A percentile compares a stretch with the other conserved stretches of the same genome.
Conservation (phyloP, 1,140 invertebrate species). For the Holotrichia oblita region DNA sequence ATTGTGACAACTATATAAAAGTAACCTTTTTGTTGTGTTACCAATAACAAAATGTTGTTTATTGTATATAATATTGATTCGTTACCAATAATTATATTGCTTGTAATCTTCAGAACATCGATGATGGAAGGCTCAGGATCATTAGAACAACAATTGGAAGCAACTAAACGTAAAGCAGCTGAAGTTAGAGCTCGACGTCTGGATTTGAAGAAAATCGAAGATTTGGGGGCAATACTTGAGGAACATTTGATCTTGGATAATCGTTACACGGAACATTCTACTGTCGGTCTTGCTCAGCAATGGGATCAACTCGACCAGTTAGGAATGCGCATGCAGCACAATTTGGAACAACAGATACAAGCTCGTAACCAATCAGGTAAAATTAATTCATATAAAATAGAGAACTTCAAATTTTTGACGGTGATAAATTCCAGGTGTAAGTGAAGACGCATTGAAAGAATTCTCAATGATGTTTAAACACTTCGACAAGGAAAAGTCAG, state of each 20-base stretch:
- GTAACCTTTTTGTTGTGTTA: too few relatives aligned
- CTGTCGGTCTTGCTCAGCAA: conserved; percentile 97
- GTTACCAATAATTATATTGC: too few relatives aligned
- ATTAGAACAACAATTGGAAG: conserved; percentile 96
- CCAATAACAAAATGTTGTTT: too few relatives aligned
- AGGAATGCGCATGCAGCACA: conserved; percentile 99
- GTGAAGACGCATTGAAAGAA: conserved; percentile 98
- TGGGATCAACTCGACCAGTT: conserved; percentile 99
- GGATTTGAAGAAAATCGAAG: conserved; percentile 97
- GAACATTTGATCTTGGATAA: conserved; percentile 99
- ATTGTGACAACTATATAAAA: too few relatives aligned
- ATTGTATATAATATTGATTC: conserved; percentile 47
- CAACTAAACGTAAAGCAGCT: conserved; percentile 89
- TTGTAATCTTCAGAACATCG: conserved; percentile 85
- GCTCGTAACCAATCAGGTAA: conserved; percentile 90
- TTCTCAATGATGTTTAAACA: conserved; percentile 99
- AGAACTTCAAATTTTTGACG: neutral
- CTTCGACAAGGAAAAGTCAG: conserved; percentile 99
- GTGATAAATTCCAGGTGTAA: conserved; percentile 77
- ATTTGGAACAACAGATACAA: conserved; percentile 99
- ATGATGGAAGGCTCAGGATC: conserved; percentile 99
- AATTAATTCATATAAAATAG: conserved; percentile 42
- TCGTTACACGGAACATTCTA: conserved; percentile 98
- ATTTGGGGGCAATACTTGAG: conserved; percentile 94
- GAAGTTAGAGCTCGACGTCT: conserved; percentile 92